A percentile compares a stretch with the other conserved stretches of the same genome.
Evolutionary conservation across 2,888 invertebrate species (phyloP).

Genomic region (Monopis laevigella): DNA sequence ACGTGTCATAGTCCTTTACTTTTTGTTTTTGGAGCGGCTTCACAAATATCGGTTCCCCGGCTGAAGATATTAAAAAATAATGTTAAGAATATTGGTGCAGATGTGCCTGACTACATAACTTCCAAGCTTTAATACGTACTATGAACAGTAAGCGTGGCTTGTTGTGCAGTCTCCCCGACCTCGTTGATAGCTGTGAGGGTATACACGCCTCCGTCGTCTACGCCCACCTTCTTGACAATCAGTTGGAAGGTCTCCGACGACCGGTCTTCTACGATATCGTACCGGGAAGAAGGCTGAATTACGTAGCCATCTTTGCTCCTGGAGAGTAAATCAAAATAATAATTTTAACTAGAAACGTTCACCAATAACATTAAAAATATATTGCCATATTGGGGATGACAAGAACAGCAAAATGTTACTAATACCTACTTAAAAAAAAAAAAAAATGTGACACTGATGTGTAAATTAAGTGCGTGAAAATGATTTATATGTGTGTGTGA

Average conservation of each 20-base stretch:
- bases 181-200: constrained; percentile 81
- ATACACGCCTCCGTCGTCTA: constrained; percentile 82
- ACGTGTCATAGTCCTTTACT: constrained; percentile 76
- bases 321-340: too few relatives aligned
- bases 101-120: not conserved
- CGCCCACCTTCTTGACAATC: constrained; percentile 73
- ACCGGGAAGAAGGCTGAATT: constrained; percentile 65
- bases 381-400: too few relatives aligned
- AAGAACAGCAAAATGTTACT: too few relatives aligned
- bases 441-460: too few relatives aligned
- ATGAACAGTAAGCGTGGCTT: constrained; percentile 76
- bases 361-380: too few relatives aligned
- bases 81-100: not conserved
- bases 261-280: constrained; percentile 69
- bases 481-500: too few relatives aligned
- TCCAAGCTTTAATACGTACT: constrained; percentile 64
- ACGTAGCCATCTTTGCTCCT: constrained; percentile 73
- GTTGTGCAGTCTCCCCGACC: constrained; percentile 74
- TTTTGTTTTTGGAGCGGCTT: constrained; percentile 74
- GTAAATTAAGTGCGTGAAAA: too few relatives aligned
- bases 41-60: constrained; percentile 79
- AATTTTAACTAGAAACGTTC: too few relatives aligned
- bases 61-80: constrained; percentile 42
- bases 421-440: too few relatives aligned
- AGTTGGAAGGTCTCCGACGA: constrained; percentile 75